A percentile compares a stretch with the other conserved stretches of the same genome.
phyloP scores from a whole-genome alignment of 2,888 invertebrate species.

The Ennomos fuscantarius region DNA sequence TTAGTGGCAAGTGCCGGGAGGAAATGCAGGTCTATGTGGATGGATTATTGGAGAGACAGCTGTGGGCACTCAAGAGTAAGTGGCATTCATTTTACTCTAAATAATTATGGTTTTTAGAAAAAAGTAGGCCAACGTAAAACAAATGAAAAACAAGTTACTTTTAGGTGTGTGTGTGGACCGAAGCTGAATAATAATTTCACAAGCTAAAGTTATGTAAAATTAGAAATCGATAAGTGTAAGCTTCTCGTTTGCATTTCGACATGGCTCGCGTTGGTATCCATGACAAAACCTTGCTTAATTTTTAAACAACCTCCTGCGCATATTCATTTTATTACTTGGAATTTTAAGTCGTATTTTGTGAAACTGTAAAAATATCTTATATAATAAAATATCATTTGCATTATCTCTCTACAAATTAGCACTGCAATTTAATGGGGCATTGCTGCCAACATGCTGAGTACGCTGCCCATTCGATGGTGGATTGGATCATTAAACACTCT shows the following conservation, averaged over 20 bases:
- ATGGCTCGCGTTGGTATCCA: conserved; percentile 25
- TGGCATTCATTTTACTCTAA: conserved; percentile 41
- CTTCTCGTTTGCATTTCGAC: conserved; percentile 33
- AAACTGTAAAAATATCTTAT: not conserved
- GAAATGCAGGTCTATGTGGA: conserved; percentile 86
- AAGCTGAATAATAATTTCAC: conserved; percentile 28
- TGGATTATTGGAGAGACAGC: conserved; percentile 82
- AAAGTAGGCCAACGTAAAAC: no score
- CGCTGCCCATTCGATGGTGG: no score
- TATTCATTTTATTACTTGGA: no score
- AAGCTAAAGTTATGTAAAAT: conserved; percentile 40
- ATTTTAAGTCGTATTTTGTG: no score
- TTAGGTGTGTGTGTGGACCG: conserved; percentile 11
- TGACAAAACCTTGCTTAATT: conserved; percentile 29
- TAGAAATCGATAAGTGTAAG: conserved; percentile 38
- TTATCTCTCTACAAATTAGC: no score
- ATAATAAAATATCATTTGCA: conserved; percentile 15
- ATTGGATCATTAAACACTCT: no score
- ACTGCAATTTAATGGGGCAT: no score
- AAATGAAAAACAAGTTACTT: no score
- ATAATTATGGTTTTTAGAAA: no score
- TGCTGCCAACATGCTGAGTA: no score
- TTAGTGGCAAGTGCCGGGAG: conserved; percentile 80
- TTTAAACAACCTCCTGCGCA: conserved; percentile 10
- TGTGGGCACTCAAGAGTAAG: conserved; percentile 91